A percentile compares a stretch with the other conserved stretches of the same genome.
Conservation (phyloP, 2,113 vertebrate species). For the Syrmaticus mikado region DNA sequence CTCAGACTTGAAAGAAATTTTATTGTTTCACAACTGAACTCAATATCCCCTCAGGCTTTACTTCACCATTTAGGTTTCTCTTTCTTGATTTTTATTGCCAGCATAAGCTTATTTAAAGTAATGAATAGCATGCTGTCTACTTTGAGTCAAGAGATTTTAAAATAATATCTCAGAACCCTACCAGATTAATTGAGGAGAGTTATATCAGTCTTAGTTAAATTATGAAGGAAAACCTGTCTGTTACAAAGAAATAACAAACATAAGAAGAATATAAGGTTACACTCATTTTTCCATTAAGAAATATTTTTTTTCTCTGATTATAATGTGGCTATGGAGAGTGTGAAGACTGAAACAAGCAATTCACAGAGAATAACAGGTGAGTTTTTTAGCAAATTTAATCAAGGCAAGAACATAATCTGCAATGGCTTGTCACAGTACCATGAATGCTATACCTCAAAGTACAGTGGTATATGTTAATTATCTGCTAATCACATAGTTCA, state of each 20-base stretch:
- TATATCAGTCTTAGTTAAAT: not conserved
- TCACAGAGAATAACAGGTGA: not conserved
- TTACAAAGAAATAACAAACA: not conserved
- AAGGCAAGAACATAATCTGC: not conserved
- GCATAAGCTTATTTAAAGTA: slow-evolving; percentile 68
- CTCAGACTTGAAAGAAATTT: slow-evolving; percentile 55
- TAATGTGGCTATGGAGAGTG: not conserved
- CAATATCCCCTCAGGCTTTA: slow-evolving; percentile 44
- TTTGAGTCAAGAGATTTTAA: slow-evolving; percentile 22
- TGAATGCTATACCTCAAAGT: not conserved
- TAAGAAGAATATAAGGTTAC: not conserved
- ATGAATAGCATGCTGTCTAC: slow-evolving; percentile 40
- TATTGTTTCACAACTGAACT: slow-evolving; percentile 66
- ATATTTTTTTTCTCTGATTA: not conserved
- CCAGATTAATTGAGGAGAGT: not conserved
- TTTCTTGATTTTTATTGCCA: slow-evolving; percentile 69
- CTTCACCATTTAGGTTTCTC: slow-evolving; percentile 27
- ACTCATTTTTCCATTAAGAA: not conserved
- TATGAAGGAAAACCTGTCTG: not conserved
- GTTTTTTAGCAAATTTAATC: not conserved
- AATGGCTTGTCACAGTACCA: not conserved
- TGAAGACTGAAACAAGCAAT: not conserved
- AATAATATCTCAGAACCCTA: not conserved
- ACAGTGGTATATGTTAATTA: not conserved
- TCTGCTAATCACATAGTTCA: not conserved